phyloP scores from a whole-genome alignment of 2,797 vertebrate species.

The Poecilia wingei region DNA sequence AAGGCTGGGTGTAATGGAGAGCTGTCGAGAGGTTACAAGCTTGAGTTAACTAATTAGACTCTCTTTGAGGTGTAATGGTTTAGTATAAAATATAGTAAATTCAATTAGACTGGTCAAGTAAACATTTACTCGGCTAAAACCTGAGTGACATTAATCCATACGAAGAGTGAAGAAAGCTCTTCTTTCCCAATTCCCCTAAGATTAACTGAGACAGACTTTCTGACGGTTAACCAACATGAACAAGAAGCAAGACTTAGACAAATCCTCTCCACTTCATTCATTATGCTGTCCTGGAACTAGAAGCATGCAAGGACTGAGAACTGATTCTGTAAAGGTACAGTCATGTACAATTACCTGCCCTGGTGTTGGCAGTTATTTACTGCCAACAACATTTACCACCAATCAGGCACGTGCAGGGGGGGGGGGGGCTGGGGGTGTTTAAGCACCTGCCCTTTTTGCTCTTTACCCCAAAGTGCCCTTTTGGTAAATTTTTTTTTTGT shows the following conservation, averaged over 20 bases:
- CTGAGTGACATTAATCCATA: conserved; percentile 64
- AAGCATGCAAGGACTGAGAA: neutral
- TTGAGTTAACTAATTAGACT: conserved; percentile 65
- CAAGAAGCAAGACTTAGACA: conserved; percentile 14
- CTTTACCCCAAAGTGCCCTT: too few relatives aligned
- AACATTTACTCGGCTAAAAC: conserved; percentile 65
- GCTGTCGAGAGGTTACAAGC: conserved; percentile 45
- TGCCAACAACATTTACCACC: neutral
- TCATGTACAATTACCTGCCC: conserved; percentile 8
- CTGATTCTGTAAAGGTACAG: neutral
- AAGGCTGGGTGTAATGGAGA: conserved; percentile 33
- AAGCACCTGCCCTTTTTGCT: too few relatives aligned
- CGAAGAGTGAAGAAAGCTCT: conserved; percentile 31
- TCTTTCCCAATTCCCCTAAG: conserved; percentile 27
- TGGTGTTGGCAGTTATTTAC: conserved; percentile 4
- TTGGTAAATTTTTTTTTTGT: too few relatives aligned
- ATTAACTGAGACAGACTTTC: conserved; percentile 47
- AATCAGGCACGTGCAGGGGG: neutral
- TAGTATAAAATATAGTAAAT: conserved; percentile 59
- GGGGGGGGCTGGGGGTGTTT: too few relatives aligned
- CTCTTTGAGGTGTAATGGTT: conserved; percentile 53
- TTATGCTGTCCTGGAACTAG: conserved; percentile 2
- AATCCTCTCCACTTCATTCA: neutral
- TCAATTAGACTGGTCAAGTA: conserved; percentile 70
- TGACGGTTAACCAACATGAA: conserved; percentile 42